Conservation (phyloP, 2,888 invertebrate species). For the Embidobia sp. region DNA sequence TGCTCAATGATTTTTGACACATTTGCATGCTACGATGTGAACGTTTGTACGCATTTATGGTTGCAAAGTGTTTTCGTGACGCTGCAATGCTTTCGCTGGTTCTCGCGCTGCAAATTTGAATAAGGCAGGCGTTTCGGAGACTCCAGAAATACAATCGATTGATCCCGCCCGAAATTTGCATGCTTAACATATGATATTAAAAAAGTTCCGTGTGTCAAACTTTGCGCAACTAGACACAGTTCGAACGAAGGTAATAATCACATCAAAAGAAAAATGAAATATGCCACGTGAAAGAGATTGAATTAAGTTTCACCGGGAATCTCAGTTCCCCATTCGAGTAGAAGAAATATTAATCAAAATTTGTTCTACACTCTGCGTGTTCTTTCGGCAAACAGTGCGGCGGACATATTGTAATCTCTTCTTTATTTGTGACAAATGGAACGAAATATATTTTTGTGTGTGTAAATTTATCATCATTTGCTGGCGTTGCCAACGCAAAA, state of each 20-base stretch:
- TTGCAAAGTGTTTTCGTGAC: constrained; percentile 52
- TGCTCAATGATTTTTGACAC: constrained; percentile 2
- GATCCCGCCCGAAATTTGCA: constrained; percentile 59
- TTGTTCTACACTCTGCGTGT: too few relatives aligned
- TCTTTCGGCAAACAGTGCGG: too few relatives aligned
- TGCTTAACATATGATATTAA: constrained; percentile 64
- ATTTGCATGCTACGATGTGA: constrained; percentile 7
- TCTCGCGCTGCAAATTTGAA: constrained; percentile 49
- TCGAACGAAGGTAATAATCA: constrained; percentile 47
- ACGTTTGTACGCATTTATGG: constrained; percentile 37
- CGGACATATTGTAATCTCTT: too few relatives aligned
- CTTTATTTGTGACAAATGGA: too few relatives aligned
- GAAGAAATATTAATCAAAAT: too few relatives aligned
- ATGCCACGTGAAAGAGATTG: constrained; percentile 22
- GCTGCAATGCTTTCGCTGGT: constrained; percentile 45
- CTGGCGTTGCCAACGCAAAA: not conserved
- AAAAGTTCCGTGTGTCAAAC: constrained; percentile 57
- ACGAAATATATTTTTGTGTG: not conserved
- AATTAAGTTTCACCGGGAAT: too few relatives aligned
- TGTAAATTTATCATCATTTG: not conserved
- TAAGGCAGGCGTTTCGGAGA: constrained; percentile 19
- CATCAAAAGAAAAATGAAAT: constrained; percentile 48
- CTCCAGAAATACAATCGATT: constrained; percentile 61
- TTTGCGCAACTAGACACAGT: constrained; percentile 43
- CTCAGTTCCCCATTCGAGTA: too few relatives aligned